Conservation (phyloP, 1,140 invertebrate genomes). For the Brachionus paranguensis region DNA sequence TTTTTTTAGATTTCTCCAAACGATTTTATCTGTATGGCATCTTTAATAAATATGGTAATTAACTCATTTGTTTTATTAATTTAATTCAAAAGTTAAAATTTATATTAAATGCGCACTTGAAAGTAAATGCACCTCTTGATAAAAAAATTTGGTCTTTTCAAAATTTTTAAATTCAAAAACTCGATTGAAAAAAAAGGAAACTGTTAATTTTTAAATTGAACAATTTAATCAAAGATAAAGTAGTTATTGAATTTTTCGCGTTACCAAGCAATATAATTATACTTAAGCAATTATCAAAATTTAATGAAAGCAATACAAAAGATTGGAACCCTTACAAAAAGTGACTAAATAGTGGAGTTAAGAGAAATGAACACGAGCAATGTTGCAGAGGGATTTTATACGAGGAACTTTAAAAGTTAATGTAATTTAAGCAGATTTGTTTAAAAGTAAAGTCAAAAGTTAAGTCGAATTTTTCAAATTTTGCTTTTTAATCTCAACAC, state of each 20-base stretch:
- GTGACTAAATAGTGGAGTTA: background rate
- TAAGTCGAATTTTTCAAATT: background rate
- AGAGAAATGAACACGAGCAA: background rate
- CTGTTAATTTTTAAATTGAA: background rate
- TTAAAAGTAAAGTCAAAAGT: background rate
- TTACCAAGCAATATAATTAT: background rate
- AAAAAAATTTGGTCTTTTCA: background rate
- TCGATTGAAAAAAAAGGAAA: background rate
- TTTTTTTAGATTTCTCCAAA: background rate
- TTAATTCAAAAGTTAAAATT: background rate
- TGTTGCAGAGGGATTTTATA: too few species aligned
- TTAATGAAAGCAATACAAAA: background rate
- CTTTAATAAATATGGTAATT: conserved; percentile 2
- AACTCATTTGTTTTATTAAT: background rate
- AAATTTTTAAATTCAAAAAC: background rate
- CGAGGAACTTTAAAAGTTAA: background rate
- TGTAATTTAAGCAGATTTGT: background rate
- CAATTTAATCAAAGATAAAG: background rate
- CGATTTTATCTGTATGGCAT: background rate
- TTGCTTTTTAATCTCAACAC: too few species aligned
- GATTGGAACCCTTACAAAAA: background rate
- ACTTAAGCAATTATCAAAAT: background rate
- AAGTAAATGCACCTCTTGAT: background rate
- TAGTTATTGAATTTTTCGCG: background rate
- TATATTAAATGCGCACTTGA: background rate